Conservation (phyloP, 2,888 invertebrate genomes). For the Lithodes maja region DNA sequence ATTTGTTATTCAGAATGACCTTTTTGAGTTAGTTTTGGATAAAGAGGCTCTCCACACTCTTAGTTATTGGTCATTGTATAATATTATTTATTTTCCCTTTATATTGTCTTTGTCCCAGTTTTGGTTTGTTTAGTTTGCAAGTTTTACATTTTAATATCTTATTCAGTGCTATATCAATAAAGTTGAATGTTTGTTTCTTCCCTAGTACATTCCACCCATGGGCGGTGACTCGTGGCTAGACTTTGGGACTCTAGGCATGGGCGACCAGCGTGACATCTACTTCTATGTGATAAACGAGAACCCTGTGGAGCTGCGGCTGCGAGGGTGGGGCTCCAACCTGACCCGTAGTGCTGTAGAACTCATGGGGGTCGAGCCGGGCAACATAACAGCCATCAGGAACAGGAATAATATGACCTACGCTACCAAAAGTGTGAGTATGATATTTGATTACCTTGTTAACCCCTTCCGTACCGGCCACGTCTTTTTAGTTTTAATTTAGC, state of each 20-base stretch:
- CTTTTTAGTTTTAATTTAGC: too few species aligned
- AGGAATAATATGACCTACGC: slow-evolving; percentile 75
- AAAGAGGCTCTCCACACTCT: too few species aligned
- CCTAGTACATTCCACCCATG: slow-evolving; percentile 76
- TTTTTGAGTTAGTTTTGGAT: too few species aligned
- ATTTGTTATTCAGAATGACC: too few species aligned
- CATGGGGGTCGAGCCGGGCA: slow-evolving; percentile 78
- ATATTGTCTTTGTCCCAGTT: too few species aligned
- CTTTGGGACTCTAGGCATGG: slow-evolving; percentile 77
- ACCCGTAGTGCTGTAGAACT: slow-evolving; percentile 76
- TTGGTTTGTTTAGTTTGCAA: too few species aligned
- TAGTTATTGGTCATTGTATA: too few species aligned
- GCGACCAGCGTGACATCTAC: slow-evolving; percentile 81
- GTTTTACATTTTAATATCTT: too few species aligned
- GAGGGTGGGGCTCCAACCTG: slow-evolving; percentile 79
- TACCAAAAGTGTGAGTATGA: slow-evolving; percentile 74
- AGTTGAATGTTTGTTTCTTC: slow-evolving; percentile 47
- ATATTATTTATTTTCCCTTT: too few species aligned
- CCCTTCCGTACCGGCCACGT: too few species aligned
- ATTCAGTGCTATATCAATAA: too few species aligned
- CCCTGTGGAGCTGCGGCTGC: slow-evolving; percentile 82
- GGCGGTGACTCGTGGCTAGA: slow-evolving; percentile 75
- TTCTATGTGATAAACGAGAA: slow-evolving; percentile 85
- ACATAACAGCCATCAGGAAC: slow-evolving; percentile 74
- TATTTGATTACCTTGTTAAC: too few species aligned